Evolutionary conservation across 2,113 vertebrate species (phyloP), one percentile per base, ranked within the genome.

Genomic region (Brachyhypopomus gauderio): DNA sequence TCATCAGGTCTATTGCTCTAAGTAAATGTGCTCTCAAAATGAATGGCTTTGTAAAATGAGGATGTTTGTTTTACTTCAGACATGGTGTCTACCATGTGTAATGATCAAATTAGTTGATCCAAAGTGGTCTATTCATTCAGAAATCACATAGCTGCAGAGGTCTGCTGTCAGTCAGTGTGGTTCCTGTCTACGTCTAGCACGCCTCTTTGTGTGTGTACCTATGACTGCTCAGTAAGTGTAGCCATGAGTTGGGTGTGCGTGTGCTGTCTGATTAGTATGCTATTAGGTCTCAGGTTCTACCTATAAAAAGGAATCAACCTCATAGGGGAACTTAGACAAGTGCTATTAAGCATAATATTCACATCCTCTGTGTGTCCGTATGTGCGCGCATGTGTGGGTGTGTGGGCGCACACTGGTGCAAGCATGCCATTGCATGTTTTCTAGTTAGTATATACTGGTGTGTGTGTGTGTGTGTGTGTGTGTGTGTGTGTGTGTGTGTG

Each of bases 271-370:
- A 78, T 71, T 81, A 73, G 72, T 66, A 59, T 70, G 66, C 74
- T 22, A 17, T 78, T 71, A 64, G 36, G 45, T 79, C 60, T 81
- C 77, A 77, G 22, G 67, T 72, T 52, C 45, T 11, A 79, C 79
- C 69, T 78, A 62, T 78, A 82, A 82, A 83, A 73, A 75, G 58
- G 78, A 84, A 83, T 72, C 83, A 81, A 86, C 71, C 80, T 87
- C 78, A 74, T 41, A 78, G 23, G 11, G 81, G 55, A 76, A 62
- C 19, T 66, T 85, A 72, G 56, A 88, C 20, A 82, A 66, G 73
- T 41, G 41, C 74, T 87, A 78, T 86, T 67, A 91, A 92, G 90
- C 91, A 93, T 92, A 93, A 87, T 84, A 81, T 88, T 75, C 2
- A 83, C 45, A 72, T 63, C 12, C 55, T 75, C 63, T 30, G 30